Evolutionary conservation across 2,888 invertebrate genomes (phyloP), one percentile per base, ranked within the genome.

Genomic region (Julus scandinavius): DNA sequence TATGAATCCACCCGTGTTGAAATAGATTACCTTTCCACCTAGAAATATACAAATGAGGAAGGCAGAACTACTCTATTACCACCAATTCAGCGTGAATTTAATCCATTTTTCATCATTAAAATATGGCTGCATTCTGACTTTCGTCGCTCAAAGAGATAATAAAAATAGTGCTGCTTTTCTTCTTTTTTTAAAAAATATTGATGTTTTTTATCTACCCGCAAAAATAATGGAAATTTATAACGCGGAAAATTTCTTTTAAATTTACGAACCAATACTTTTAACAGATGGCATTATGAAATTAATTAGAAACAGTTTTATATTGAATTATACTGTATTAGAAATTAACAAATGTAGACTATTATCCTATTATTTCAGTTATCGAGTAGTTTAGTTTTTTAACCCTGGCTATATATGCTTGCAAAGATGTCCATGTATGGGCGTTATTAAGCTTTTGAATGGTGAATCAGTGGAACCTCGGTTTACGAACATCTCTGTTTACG

Each of bases 21-120:
- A 72, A 72, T 72, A 72, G 20, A 72, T 72, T 72, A 72, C 72
- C 72, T 72, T 72, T 9, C 72, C 72, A 72, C 72, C 29, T 29
- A 72, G 6, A 72, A 72, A 72, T 72, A 72, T 72, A 29, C 11
- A 72, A 20, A 20, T 4, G 63, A 63, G 5, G 72, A 9, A 72
- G 72, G 72, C 9, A n/a, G 72, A 9, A 72, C 72, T 72, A 29
- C 72, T 72, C 72, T 72, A 72, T 72, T 72, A 72, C 72, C 72
- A 58, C 15, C 11, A 58, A 15, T 58, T 58, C 17, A 4, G 7
- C 63, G 20, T 72, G 72, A 72, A 29, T 29, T 72, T 72, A 72
- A 72, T 72, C 29, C 72, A 72, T 72, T 72, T 72, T 72, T 72
- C 72, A 72, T 9, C 72, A 72, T 72, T 6, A 72, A 72, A 72